Base-by-base conservation (phyloP, 92 coral and sea anemone genomes). In the Micromussa lordhowensis region DNA sequence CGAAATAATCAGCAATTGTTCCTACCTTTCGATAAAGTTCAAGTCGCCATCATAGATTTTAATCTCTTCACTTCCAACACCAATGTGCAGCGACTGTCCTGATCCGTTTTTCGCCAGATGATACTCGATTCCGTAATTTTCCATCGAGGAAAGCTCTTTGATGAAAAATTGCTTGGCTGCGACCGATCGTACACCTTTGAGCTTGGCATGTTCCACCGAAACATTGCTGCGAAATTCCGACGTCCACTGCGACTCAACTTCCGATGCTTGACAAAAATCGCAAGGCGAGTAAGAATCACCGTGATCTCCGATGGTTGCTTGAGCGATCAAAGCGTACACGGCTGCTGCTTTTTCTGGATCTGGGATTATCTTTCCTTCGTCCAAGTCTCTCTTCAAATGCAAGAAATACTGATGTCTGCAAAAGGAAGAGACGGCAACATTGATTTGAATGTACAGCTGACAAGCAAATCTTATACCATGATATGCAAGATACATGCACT, bases 11-110 rank as follows among this genome's bases (percentile, higher is more conserved):
- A 21, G 69, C 34, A 16, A 71, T 83, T 29, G 30, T 21, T 28
- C 92, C 74, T 88, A 98, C 99, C 99, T 98, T 69, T 90, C 96
- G 8, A 89, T 78, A 54, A 98, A 92, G 82, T 92, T 94, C 82
- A 90, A 91, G 75, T 92, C 94, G n/a, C 80, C 82, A 57, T 98
- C 98, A 77, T 90, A 98, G 36, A 94, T 91, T 79, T 92, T 88
- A 29, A 98, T 91, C 59, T 95, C 98, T 53, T 96, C 97, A 88
- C 98, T 93, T 82, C 99, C 98, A 31, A 96, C 98, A 57, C 98
- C 99, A 54, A 98, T 93, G 79, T 96, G 88, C 71, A 93, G 78
- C 40, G 92, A 69, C 22, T 78, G 66, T 66, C 96, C 96, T 26
- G 86, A 91, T 31, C 87, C 85, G 78, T 94, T 93, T 77, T 93